Conservation (phyloP, 2,888 invertebrate genomes). For the Oxyteleia sp. region DNA sequence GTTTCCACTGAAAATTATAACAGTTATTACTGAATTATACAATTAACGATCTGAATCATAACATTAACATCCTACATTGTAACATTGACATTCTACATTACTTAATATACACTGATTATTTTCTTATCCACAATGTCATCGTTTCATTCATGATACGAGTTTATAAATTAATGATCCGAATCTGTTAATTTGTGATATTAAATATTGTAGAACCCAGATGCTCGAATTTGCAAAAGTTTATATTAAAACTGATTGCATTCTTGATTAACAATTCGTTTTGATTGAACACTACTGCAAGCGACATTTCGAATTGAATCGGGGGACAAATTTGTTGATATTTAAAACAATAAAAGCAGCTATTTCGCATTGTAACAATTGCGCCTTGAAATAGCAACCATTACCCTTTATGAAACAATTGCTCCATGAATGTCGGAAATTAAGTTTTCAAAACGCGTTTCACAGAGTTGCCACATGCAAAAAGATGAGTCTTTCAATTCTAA, state of each 20-base stretch:
- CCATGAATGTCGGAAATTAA: constrained; percentile 61
- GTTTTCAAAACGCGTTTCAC: constrained; percentile 52
- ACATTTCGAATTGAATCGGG: not conserved
- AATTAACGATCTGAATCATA: too few relatives aligned
- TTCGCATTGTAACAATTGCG: constrained; percentile 51
- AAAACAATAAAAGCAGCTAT: constrained; percentile 30
- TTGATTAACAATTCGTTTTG: not conserved
- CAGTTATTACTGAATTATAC: too few relatives aligned
- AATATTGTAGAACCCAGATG: too few relatives aligned
- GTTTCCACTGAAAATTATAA: too few relatives aligned
- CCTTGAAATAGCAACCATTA: constrained; percentile 65
- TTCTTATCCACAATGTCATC: not conserved
- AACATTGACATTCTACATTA: too few relatives aligned
- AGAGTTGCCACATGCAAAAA: constrained; percentile 37
- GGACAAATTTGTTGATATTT: constrained; percentile 40
- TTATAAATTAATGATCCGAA: too few relatives aligned
- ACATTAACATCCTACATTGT: too few relatives aligned
- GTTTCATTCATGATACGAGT: too few relatives aligned
- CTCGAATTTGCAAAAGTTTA: too few relatives aligned
- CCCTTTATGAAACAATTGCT: constrained; percentile 69
- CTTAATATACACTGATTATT: not conserved
- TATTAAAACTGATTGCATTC: not conserved
- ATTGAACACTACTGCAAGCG: not conserved
- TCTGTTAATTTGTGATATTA: too few relatives aligned
- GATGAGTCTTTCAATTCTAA: constrained; percentile 1